Percentiles rank a stretch among this genome's conserved stretches.
Conservation (phyloP, 2,888 invertebrate species). For the Xestia rhomboidea region DNA sequence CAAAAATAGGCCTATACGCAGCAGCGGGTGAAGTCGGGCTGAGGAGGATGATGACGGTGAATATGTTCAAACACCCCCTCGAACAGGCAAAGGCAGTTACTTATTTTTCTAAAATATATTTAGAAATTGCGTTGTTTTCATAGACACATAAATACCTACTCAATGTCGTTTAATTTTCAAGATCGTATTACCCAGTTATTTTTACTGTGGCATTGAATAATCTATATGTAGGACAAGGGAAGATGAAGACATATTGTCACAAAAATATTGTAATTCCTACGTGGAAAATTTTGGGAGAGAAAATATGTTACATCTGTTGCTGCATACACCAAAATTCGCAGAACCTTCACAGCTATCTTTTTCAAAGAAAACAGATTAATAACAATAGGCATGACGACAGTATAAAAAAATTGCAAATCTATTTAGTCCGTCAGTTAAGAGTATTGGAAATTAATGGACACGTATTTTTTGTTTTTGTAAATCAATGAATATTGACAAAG, state of each 20-base stretch:
- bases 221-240: constrained; percentile 54
- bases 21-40: no score
- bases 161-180: constrained; percentile 31
- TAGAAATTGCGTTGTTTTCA: not conserved
- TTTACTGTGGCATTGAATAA: constrained; percentile 53
- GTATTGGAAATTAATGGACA: no score
- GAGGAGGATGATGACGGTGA: no score
- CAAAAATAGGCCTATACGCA: no score
- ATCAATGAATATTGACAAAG: no score
- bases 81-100: no score
- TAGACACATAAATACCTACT: constrained; percentile 15
- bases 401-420: no score
- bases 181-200: constrained; percentile 35
- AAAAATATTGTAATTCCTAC: not conserved
- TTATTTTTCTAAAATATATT: no score
- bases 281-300: not conserved
- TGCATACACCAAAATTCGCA: not conserved
- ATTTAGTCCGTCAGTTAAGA: no score
- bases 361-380: not conserved
- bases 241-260: not conserved
- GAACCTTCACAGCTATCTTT: not conserved
- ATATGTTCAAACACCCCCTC: no score
- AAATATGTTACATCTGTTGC: not conserved
- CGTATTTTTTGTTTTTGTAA: no score
- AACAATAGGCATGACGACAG: not conserved